A percentile compares a stretch with the other conserved stretches of the same genome.
These are phyloP conservation scores for Myotis lucifugus DNA, from an alignment of 2,113 vertebrate species.

Conservation along the genomic window DNA sequence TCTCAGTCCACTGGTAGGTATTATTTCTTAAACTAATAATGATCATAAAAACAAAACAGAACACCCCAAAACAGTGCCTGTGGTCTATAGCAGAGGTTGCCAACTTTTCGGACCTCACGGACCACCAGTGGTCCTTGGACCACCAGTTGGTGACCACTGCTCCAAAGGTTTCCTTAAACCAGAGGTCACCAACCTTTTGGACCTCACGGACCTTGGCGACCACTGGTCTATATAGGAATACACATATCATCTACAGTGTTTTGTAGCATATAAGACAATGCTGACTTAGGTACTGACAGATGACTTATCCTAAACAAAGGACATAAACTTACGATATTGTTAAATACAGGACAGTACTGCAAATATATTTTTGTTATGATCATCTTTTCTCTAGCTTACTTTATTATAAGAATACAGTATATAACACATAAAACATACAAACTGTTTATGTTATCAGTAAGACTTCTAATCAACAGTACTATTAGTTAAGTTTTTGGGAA, in stretches of 20 bases:
- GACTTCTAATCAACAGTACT: not conserved
- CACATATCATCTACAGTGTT: not conserved
- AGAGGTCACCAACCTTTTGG: too few species aligned
- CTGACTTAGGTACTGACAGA: not conserved
- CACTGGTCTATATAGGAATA: not conserved
- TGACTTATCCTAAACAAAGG: not conserved
- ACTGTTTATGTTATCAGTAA: not conserved
- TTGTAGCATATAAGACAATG: not conserved
- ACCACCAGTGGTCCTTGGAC: too few species aligned
- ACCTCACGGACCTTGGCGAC: too few species aligned
- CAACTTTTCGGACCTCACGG: too few species aligned
- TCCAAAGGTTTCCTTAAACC: too few species aligned
- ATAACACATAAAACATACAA: not conserved
- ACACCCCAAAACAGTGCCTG: not conserved
- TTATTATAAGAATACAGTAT: not conserved
- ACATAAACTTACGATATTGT: not conserved
- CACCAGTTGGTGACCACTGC: too few species aligned
- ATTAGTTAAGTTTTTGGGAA: not conserved
- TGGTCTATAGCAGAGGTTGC: not conserved
- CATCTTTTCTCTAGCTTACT: not conserved
- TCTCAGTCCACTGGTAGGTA: not conserved
- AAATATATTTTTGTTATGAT: not conserved
- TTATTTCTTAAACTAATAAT: conserved; percentile 31
- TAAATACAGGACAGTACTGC: not conserved
- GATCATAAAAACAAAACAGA: not conserved